Conservation (phyloP, 2,888 invertebrate genomes). For the Cabera pusaria region DNA sequence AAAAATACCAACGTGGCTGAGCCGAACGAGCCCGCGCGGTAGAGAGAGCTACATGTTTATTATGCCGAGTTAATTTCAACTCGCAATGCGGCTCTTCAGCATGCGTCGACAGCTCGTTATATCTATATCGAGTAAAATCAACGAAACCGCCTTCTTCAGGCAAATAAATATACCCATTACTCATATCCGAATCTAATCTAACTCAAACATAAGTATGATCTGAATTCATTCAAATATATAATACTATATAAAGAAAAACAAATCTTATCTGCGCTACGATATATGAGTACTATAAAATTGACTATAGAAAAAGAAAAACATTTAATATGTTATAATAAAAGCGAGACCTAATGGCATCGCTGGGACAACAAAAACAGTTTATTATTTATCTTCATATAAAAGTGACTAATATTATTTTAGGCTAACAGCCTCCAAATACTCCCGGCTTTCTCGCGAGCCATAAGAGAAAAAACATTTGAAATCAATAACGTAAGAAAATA, state of each 20-base stretch:
- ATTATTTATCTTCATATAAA: no score
- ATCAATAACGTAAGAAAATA: no score
- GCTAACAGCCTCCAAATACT: conserved; percentile 32
- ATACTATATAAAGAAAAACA: conserved; percentile 3
- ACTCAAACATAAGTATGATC: conserved; percentile 2
- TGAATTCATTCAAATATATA: conserved; percentile 3
- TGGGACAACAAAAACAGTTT: conserved; percentile 48
- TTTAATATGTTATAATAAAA: conserved; percentile 25
- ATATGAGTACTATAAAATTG: conserved; percentile 24
- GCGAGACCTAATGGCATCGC: conserved; percentile 35
- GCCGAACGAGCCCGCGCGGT: conserved; percentile 20
- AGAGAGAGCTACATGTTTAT: conserved; percentile 25
- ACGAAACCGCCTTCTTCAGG: conserved; percentile 22
- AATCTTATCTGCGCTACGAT: conserved; percentile 16
- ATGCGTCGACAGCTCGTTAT: no score
- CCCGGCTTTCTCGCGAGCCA: no score
- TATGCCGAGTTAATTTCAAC: conserved; percentile 22
- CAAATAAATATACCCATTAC: conserved; percentile 21
- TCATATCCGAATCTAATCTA: conserved; percentile 6
- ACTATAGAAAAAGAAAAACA: conserved; percentile 33
- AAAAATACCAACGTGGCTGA: conserved; percentile 67
- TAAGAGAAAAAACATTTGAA: no score
- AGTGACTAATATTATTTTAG: conserved; percentile 51
- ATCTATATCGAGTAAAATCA: no score
- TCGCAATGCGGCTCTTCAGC: no score